Evolutionary conservation across 2,113 vertebrate species (phyloP).

Genomic region (Saccopteryx leptura): DNA sequence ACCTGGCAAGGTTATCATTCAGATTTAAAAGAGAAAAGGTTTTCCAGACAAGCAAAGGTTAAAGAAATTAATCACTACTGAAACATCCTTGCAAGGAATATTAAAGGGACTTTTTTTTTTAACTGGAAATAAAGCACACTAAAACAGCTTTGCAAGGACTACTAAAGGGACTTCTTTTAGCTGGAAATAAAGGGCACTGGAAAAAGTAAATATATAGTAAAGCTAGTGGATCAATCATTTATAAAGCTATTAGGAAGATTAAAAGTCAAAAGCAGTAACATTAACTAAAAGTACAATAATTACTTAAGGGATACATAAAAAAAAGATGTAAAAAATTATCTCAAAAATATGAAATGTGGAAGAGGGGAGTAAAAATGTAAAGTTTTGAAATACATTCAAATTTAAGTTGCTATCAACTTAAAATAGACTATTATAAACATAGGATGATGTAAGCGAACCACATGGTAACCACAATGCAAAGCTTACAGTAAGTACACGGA

Average conservation of each 20-base stretch:
- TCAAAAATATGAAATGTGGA: background rate
- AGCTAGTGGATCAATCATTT: background rate
- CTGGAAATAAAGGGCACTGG: background rate
- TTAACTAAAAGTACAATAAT: background rate
- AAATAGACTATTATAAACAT: background rate
- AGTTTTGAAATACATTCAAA: background rate
- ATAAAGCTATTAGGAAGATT: background rate
- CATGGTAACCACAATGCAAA: background rate
- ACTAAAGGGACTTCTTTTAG: background rate
- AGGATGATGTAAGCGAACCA: background rate
- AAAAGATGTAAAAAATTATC: background rate
- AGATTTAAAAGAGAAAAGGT: background rate
- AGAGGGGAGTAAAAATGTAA: background rate
- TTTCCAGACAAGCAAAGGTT: background rate
- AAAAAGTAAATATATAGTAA: background rate
- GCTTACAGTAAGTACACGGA: background rate
- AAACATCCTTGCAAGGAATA: no score
- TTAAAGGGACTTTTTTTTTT: background rate
- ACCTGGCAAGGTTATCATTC: no score
- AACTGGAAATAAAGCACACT: background rate
- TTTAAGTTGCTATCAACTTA: background rate
- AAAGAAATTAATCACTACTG: background rate
- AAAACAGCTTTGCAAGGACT: background rate
- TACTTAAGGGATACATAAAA: background rate
- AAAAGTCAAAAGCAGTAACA: background rate